Conservation (phyloP, 2,797 vertebrate genomes). For the Rhinichthys osculus region DNA sequence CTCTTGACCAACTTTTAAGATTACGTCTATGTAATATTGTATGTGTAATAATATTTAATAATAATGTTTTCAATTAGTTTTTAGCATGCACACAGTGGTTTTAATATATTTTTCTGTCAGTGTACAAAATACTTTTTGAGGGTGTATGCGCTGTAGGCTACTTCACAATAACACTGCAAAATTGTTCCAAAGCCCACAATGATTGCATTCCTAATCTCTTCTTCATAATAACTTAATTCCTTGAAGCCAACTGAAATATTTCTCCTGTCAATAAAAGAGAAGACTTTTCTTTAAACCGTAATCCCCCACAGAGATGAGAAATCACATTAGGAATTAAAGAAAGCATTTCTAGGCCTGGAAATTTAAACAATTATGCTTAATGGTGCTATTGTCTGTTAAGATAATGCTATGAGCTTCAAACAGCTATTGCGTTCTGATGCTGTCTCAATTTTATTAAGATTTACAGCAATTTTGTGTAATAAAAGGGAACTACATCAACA, state of each 20-base stretch:
- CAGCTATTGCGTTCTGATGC: conserved; percentile 16
- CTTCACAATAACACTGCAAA: conserved; percentile 43
- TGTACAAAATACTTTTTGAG: conserved; percentile 19
- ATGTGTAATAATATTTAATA: not conserved
- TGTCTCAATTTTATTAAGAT: conserved; percentile 21
- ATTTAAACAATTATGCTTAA: conserved; percentile 27
- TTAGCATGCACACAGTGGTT: conserved; percentile 11
- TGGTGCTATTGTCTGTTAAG: conserved; percentile 33
- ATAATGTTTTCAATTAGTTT: not conserved
- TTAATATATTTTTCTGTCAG: conserved; percentile 22
- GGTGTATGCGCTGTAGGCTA: conserved; percentile 31
- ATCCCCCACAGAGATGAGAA: conserved; percentile 33
- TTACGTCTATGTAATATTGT: not conserved
- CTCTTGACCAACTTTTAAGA: no score
- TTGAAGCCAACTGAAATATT: conserved; percentile 42
- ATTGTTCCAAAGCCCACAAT: conserved; percentile 43
- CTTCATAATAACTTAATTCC: conserved; percentile 47
- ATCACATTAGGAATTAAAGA: conserved; percentile 49
- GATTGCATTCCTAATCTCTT: conserved; percentile 52
- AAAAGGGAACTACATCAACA: conserved; percentile 16
- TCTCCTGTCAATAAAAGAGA: conserved; percentile 32
- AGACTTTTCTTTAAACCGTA: conserved; percentile 31
- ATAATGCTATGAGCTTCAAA: conserved; percentile 46
- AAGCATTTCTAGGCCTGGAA: conserved; percentile 31
- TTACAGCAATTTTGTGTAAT: conserved; percentile 22